These are phyloP conservation scores for Archilochus colubris DNA, from an alignment of 2,113 vertebrate genomes.

Conservation along the genomic window DNA sequence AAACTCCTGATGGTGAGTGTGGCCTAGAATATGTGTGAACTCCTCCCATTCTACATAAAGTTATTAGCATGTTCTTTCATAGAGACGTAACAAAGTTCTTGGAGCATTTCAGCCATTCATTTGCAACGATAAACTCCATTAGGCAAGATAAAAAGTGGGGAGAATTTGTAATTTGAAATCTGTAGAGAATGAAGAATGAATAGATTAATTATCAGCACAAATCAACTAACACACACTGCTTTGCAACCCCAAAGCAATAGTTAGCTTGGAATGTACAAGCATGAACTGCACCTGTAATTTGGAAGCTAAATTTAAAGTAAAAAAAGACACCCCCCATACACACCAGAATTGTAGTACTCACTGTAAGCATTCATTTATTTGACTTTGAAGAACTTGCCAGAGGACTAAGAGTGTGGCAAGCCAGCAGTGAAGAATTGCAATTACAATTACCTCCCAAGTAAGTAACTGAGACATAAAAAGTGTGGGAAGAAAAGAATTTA, in stretches of 20 bases:
- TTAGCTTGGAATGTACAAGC: background rate
- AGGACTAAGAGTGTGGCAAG: background rate
- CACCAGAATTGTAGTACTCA: background rate
- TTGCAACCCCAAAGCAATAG: background rate
- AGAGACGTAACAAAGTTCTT: background rate
- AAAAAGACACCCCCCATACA: background rate
- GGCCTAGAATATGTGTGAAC: background rate
- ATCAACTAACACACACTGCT: background rate
- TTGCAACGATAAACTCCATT: background rate
- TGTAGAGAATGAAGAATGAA: background rate
- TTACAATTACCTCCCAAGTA: background rate
- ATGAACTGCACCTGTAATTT: background rate
- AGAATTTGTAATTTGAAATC: background rate
- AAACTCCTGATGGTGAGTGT: background rate
- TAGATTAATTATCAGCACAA: background rate
- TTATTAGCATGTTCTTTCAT: background rate
- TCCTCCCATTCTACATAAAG: background rate
- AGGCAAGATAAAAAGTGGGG: background rate
- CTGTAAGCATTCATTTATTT: background rate
- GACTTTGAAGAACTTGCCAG: background rate
- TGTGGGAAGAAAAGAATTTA: background rate
- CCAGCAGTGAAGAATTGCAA: background rate
- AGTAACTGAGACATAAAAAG: background rate
- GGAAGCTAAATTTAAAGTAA: background rate
- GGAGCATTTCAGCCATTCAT: background rate